Evolutionary conservation across 92 coral and sea anemone genomes (phyloP).

Genomic region (Isaurus tuberculatus): DNA sequence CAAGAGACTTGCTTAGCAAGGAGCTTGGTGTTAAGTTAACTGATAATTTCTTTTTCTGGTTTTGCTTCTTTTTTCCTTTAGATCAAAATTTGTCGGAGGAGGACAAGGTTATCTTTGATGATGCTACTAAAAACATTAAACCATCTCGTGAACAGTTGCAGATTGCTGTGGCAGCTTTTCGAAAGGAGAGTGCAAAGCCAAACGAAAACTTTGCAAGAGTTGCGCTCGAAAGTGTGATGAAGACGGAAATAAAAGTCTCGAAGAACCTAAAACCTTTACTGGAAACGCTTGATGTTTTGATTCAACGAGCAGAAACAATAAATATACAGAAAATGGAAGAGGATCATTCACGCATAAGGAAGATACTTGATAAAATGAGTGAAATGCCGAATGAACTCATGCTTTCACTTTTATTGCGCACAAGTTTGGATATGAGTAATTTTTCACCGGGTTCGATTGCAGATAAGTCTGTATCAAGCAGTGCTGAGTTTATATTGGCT

Average conservation of each 20-base stretch:
- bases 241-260: not conserved
- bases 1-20: slow-evolving; percentile 48
- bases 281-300: slow-evolving; percentile 12
- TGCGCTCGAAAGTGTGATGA: slow-evolving; percentile 25
- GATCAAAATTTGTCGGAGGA: slow-evolving; percentile 36
- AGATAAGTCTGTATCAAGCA: slow-evolving; percentile 38
- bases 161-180: slow-evolving; percentile 22
- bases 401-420: slow-evolving; percentile 45
- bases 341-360: slow-evolving; percentile 16
- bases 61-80: slow-evolving; percentile 57
- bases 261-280: slow-evolving; percentile 3
- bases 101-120: slow-evolving; percentile 43
- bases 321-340: not conserved
- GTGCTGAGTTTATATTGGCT: slow-evolving; percentile 30
- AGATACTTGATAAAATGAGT: not conserved
- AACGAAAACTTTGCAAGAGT: slow-evolving; percentile 22
- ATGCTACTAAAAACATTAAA: slow-evolving; percentile 37
- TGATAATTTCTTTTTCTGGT: slow-evolving; percentile 62
- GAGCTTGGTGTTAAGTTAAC: slow-evolving; percentile 63
- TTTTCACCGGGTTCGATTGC: slow-evolving; percentile 33
- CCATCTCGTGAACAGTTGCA: slow-evolving; percentile 35
- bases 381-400: slow-evolving; percentile 22
- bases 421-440: slow-evolving; percentile 40
- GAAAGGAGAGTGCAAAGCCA: not conserved
- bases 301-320: slow-evolving; percentile 42